A percentile compares a stretch with the other conserved stretches of the same genome.
Evolutionary conservation across 53 echinoderm and acorn worm species (phyloP).

Genomic region (Hippasteria phrygiana): DNA sequence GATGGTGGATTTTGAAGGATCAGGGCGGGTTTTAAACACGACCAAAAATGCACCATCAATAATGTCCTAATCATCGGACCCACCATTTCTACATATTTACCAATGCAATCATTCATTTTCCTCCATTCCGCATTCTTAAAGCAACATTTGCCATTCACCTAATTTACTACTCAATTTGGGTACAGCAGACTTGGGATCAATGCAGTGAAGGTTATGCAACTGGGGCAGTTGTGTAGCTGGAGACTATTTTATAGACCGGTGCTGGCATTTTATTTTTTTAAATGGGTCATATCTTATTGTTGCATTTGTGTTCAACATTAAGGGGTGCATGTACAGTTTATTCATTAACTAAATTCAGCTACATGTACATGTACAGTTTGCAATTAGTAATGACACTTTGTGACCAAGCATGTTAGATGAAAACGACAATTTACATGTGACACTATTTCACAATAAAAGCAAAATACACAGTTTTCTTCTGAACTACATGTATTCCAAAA

Average conservation of each 20-base stretch:
- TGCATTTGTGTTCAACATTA: background rate
- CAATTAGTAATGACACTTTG: too few relatives aligned
- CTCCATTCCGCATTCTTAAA: background rate
- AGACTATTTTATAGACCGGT: background rate
- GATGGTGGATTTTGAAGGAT: too few relatives aligned
- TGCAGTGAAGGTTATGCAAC: slow-evolving; percentile 10
- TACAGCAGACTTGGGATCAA: background rate
- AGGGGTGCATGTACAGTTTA: too few relatives aligned
- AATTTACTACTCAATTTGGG: background rate
- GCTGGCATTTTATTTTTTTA: background rate
- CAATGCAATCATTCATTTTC: background rate
- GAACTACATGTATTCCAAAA: too few relatives aligned
- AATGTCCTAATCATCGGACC: background rate
- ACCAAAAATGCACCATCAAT: background rate
- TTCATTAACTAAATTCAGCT: background rate
- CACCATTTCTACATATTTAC: too few relatives aligned
- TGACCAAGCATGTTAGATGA: too few relatives aligned
- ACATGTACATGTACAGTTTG: background rate
- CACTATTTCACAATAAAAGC: too few relatives aligned
- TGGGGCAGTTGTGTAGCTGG: background rate
- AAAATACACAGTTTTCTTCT: too few relatives aligned
- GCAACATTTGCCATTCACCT: background rate
- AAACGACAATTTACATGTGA: too few relatives aligned
- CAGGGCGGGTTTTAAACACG: too few relatives aligned
- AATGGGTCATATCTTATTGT: background rate